These are phyloP conservation scores for Pheucticus melanocephalus DNA, from an alignment of 2,113 vertebrate genomes.

Conservation along the genomic window DNA sequence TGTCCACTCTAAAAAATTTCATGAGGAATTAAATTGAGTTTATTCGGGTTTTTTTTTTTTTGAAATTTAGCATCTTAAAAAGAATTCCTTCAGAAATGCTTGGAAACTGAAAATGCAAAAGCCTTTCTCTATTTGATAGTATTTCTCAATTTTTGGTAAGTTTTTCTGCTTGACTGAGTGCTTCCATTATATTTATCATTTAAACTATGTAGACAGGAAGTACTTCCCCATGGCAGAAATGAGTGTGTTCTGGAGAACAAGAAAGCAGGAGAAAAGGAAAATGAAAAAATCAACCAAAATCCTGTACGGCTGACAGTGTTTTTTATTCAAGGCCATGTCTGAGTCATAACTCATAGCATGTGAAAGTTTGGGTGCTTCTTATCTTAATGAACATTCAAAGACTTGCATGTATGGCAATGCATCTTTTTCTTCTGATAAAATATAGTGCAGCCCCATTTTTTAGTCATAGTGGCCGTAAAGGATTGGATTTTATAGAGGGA, in stretches of 20 bases:
- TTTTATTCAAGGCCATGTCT: background rate
- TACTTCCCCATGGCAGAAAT: background rate
- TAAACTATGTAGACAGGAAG: background rate
- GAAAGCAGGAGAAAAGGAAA: background rate
- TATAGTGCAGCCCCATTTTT: background rate
- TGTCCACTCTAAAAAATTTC: background rate
- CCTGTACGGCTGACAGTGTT: background rate
- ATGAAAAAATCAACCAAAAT: background rate
- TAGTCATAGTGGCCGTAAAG: rapidly evolving
- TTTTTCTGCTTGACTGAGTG: background rate
- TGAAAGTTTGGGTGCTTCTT: background rate
- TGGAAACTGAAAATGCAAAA: background rate
- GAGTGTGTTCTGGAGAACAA: background rate
- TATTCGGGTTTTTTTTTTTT: background rate
- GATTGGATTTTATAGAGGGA: background rate
- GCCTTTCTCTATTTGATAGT: background rate
- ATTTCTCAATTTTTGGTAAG: background rate
- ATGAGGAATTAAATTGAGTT: background rate
- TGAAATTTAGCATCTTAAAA: background rate
- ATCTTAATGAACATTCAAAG: background rate
- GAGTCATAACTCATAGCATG: background rate
- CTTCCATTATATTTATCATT: background rate
- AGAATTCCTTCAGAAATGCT: background rate
- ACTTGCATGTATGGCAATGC: too few relatives aligned
- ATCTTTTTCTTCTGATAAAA: background rate